Evolutionary conservation across 2,113 vertebrate species (phyloP).

Genomic region (Spheniscus mendiculus): DNA sequence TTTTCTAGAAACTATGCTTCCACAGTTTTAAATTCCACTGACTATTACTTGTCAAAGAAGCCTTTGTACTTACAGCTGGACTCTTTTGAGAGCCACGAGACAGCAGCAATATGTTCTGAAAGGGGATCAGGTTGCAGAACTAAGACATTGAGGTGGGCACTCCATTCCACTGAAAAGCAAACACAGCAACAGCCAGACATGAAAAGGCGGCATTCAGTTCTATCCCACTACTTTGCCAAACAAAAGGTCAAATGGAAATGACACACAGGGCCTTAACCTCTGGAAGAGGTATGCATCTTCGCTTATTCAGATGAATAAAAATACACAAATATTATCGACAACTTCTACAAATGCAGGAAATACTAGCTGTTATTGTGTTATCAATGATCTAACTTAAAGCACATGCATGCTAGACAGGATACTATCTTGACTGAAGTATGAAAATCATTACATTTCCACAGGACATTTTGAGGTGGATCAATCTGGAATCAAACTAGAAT

Average conservation of each 20-base stretch:
- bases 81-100: slow-evolving; percentile 75
- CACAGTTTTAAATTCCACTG: neutral
- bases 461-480: neutral
- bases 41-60: neutral
- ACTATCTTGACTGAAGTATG: neutral
- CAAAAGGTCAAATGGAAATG: neutral
- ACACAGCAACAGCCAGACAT: neutral
- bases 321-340: neutral
- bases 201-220: neutral
- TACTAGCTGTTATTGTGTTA: neutral
- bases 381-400: neutral
- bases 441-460: neutral
- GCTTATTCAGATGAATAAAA: neutral
- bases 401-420: neutral
- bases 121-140: slow-evolving; percentile 84
- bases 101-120: slow-evolving; percentile 88
- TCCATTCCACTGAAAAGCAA: slow-evolving; percentile 90
- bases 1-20: neutral
- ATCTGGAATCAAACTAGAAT: neutral
- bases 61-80: slow-evolving; percentile 85
- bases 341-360: neutral
- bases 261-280: neutral
- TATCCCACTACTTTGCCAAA: neutral
- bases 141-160: slow-evolving; percentile 78
- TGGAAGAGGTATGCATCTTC: neutral